A percentile compares a stretch with the other conserved stretches of the same genome.
Evolutionary conservation across 2,113 vertebrate genomes (phyloP).

Genomic region (Triplophysa tibetana): DNA sequence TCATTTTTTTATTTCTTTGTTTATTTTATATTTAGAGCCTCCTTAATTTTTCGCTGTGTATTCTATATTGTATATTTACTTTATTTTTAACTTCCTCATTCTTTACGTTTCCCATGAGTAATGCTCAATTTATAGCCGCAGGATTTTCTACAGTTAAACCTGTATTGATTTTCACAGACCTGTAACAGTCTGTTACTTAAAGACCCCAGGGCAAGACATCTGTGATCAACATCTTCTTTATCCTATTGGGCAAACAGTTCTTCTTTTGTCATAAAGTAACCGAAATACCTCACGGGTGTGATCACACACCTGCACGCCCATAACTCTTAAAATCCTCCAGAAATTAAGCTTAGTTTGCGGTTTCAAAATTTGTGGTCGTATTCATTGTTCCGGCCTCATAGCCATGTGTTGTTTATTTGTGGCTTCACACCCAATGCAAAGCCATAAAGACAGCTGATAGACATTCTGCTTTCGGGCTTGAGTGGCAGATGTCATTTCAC

Average conservation of each 20-base stretch:
- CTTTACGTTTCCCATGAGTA: neutral
- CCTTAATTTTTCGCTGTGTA: neutral
- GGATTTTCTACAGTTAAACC: neutral
- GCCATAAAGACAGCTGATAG: conserved; percentile 44
- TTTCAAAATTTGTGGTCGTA: neutral
- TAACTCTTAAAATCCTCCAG: neutral
- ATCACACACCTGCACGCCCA: conserved; percentile 5
- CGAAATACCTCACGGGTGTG: conserved; percentile 32
- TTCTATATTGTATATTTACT: neutral
- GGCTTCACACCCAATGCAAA: conserved; percentile 5
- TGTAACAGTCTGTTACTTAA: neutral
- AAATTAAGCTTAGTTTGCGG: neutral
- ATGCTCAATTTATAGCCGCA: neutral
- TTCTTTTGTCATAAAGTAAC: neutral
- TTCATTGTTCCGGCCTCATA: neutral
- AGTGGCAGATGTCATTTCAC: conserved; percentile 5
- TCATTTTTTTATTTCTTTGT: no score
- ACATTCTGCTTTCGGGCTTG: conserved; percentile 50
- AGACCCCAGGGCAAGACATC: conserved; percentile 13
- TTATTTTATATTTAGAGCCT: no score
- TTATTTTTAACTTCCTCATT: neutral
- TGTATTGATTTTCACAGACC: conserved; percentile 3
- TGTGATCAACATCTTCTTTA: conserved; percentile 28
- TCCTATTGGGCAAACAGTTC: conserved; percentile 9
- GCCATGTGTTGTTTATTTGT: conserved; percentile 27